Evolutionary conservation across 2,797 vertebrate genomes (phyloP).

Genomic region (Mus caroli): DNA sequence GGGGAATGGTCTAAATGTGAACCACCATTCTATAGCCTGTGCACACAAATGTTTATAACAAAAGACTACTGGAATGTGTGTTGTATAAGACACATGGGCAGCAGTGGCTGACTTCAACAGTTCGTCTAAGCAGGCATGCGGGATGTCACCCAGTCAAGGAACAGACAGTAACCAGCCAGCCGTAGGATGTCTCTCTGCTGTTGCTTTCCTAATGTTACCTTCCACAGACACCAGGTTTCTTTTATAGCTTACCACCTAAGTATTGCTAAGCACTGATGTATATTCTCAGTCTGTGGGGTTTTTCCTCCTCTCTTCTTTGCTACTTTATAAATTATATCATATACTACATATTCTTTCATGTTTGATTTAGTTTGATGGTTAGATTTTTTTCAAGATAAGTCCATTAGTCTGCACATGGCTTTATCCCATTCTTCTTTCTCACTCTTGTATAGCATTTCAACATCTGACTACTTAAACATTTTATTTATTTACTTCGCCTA

Average conservation of each 20-base stretch:
- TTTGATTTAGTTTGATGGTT: background rate
- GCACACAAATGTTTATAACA: background rate
- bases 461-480: background rate
- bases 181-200: background rate
- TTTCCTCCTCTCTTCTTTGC: background rate
- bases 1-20: background rate
- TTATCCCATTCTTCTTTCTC: background rate
- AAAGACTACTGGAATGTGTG: background rate
- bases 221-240: background rate
- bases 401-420: background rate
- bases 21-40: background rate
- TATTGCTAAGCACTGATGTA: background rate
- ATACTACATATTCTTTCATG: background rate
- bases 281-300: background rate
- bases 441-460: background rate
- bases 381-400: background rate
- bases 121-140: background rate
- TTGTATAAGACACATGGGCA: background rate
- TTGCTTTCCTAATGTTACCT: background rate
- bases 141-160: background rate
- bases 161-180: background rate
- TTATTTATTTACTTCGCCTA: background rate
- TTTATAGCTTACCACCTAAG: background rate
- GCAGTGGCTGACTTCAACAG: background rate
- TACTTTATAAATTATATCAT: background rate